phyloP scores from a whole-genome alignment of 2,888 invertebrate species.

The Bruchidius siliquastri region DNA sequence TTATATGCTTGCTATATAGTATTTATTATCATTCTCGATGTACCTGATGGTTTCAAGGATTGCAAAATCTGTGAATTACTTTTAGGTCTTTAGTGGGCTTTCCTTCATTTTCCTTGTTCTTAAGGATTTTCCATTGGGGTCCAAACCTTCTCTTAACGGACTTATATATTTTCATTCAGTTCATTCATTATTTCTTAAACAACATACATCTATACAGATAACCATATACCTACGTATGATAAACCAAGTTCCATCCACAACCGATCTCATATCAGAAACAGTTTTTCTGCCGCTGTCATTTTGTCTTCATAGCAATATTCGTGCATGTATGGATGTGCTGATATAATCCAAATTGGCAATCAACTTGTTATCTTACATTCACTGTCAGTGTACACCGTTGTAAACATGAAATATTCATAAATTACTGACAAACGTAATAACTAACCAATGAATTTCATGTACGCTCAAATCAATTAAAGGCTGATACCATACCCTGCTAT shows the following conservation, averaged over 20 bases:
- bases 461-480: background rate
- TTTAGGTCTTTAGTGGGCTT: too few species aligned
- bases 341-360: background rate
- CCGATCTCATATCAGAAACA: background rate
- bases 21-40: too few species aligned
- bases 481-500: background rate
- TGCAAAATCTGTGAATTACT: too few species aligned
- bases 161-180: too few species aligned
- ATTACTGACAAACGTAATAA: background rate
- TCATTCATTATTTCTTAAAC: too few species aligned
- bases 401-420: background rate
- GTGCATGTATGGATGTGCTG: background rate
- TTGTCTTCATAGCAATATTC: background rate
- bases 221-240: too few species aligned
- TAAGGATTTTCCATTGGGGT: too few species aligned
- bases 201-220: too few species aligned
- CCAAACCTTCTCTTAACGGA: too few species aligned
- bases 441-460: background rate
- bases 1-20: too few species aligned
- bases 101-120: too few species aligned
- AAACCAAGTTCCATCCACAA: background rate
- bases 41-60: too few species aligned
- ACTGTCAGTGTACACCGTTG: background rate
- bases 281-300: background rate
- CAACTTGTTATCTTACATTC: background rate